phyloP scores from a whole-genome alignment of 2,888 invertebrate genomes.

The Hemicrepidius hirtus region DNA sequence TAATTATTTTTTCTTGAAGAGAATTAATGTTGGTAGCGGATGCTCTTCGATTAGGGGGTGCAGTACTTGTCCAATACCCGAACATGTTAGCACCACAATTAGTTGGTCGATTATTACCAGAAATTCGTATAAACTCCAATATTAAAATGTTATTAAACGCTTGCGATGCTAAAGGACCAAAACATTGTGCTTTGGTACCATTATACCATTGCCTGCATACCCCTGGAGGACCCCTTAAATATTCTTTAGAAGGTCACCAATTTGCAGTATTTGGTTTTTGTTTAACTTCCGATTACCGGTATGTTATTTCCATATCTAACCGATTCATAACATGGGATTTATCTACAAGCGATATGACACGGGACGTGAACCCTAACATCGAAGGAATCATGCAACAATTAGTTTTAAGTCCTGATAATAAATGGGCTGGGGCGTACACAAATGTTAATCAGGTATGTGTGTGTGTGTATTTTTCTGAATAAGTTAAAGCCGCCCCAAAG shows the following conservation, averaged over 20 bases:
- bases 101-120: constrained; percentile 93
- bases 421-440: constrained; percentile 96
- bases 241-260: constrained; percentile 97
- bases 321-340: constrained; percentile 98
- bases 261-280: constrained; percentile 97
- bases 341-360: constrained; percentile 94
- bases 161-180: constrained; percentile 92
- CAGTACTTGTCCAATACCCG: constrained; percentile 92
- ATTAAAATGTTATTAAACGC: constrained; percentile 92
- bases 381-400: constrained; percentile 98
- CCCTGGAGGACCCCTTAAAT: constrained; percentile 95
- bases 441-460: constrained; percentile 91
- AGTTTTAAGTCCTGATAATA: constrained; percentile 94
- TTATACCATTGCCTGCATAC: constrained; percentile 97
- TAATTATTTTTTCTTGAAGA: no score
- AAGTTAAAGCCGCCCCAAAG: no score
- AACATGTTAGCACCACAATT: constrained; percentile 97
- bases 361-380: constrained; percentile 93
- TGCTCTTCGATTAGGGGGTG: constrained; percentile 94
- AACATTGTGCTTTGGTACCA: constrained; percentile 92
- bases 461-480: no score
- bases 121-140: constrained; percentile 87
- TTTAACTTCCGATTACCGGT: constrained; percentile 91
- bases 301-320: constrained; percentile 97
- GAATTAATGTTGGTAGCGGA: constrained; percentile 95